Evolutionary conservation across 35 echinoderm and acorn worm species (phyloP).

Genomic region (Heliocidaris erythrogramma): DNA sequence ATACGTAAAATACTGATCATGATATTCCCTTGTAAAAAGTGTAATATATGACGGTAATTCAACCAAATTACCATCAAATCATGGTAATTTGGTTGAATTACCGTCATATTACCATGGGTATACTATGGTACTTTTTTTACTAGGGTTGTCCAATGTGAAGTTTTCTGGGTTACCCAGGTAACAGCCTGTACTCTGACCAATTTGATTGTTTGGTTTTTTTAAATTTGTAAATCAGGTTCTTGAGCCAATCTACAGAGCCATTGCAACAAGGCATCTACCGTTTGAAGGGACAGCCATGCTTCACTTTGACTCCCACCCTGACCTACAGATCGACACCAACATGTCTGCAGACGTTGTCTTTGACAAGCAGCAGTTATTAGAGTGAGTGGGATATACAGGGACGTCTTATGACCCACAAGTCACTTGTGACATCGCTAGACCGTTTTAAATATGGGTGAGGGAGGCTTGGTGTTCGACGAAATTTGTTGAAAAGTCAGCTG

Average conservation of each 20-base stretch:
- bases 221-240: constrained; percentile 56
- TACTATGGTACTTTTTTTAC: no score
- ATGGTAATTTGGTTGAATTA: no score
- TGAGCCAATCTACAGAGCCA: constrained; percentile 81
- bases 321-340: constrained; percentile 82
- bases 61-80: no score
- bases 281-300: constrained; percentile 79
- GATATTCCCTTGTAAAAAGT: no score
- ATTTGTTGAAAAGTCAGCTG: no score
- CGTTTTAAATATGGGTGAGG: neutral
- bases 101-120: no score
- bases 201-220: neutral
- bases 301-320: constrained; percentile 94
- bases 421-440: neutral
- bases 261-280: constrained; percentile 82
- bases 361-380: constrained; percentile 56
- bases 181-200: neutral
- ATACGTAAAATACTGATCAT: neutral
- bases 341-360: constrained; percentile 79
- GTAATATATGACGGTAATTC: no score
- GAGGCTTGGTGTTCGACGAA: no score
- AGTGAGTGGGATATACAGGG: constrained; percentile 9
- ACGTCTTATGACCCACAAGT: neutral
- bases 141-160: neutral
- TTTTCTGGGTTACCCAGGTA: neutral